Base-by-base conservation (phyloP, 2,797 vertebrate genomes). In the Melanotaenia boesemani region DNA sequence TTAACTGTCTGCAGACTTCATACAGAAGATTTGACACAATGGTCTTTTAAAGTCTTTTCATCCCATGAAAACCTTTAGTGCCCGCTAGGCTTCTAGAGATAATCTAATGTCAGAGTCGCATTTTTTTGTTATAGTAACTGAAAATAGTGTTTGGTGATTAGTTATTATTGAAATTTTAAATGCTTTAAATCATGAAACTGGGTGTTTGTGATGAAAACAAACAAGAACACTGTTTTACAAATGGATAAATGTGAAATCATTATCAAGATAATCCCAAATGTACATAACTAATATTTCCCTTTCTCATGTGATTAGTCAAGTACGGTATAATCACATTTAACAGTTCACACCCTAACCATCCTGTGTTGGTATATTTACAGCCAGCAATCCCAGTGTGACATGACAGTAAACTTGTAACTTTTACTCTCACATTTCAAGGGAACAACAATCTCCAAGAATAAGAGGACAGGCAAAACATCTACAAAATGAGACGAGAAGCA, bases 341-440 rank as follows among this genome's bases (percentile, higher is more conserved):
- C 13, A 16, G 34, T 24, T 56, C 5, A 46, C 44, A 57, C 39
- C 60, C 70, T 24, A 22, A 62, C 63, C 52, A 71, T 22, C 41
- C 76, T 58, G 62, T 61, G 72, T 68, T 28, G 52, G 54, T 55
- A 67, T 61, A 74, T 82, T 86, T 86, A 84, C 58, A 76, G 66
- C 78, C 70, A 69, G 70, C 69, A 83, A 69, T 68, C 57, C 37
- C 1, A 79, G 75, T 10, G 3, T 60, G 46, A 74, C 68, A 66
- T 34, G 76, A 77, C 69, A 46, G 57, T 64, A 74, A 80, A 88
- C 70, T 74, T 79, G 67, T 63, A 88, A 86, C 87, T 63, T 78
- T 80, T 71, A 79, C 32, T 67, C 74, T 72, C 57, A 0, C 20
- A n/a, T 84, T 81, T 69, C 52, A 79, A 58, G 36, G 52, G 20